Evolutionary conservation across 2,797 vertebrate species (phyloP).

Genomic region (Siniperca scherzeri): DNA sequence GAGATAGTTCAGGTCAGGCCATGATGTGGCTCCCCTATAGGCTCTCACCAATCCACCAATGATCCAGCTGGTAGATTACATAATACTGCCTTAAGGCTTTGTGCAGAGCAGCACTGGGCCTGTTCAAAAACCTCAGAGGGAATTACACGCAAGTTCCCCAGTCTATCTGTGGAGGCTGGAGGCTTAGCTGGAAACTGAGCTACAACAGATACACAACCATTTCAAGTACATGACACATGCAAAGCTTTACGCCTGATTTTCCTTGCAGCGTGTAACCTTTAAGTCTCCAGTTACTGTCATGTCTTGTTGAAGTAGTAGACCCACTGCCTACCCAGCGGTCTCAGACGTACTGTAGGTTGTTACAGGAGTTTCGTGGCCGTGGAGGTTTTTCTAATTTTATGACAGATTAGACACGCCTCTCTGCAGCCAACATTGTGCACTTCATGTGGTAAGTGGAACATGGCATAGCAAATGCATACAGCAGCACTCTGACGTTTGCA

Average conservation of each 20-base stretch:
- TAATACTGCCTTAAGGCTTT: slow-evolving; percentile 74
- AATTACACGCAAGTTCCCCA: slow-evolving; percentile 57
- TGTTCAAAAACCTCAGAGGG: slow-evolving; percentile 69
- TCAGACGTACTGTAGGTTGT: slow-evolving; percentile 41
- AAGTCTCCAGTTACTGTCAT: slow-evolving; percentile 24
- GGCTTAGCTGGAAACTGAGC: slow-evolving; percentile 59
- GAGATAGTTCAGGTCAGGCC: slow-evolving; percentile 51
- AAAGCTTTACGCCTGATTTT: slow-evolving; percentile 28
- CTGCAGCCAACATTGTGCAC: slow-evolving; percentile 65
- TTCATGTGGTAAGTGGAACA: slow-evolving; percentile 54
- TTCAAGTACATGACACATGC: slow-evolving; percentile 46
- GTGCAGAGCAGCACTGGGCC: slow-evolving; percentile 52
- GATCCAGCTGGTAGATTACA: slow-evolving; percentile 82
- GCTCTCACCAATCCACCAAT: slow-evolving; percentile 66
- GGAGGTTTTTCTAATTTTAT: slow-evolving; percentile 64
- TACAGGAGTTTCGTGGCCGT: slow-evolving; percentile 32
- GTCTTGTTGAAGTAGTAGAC: slow-evolving; percentile 29
- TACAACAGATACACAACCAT: slow-evolving; percentile 39
- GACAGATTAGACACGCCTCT: slow-evolving; percentile 69
- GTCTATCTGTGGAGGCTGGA: slow-evolving; percentile 53
- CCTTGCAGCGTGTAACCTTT: slow-evolving; percentile 38
- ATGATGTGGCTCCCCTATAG: slow-evolving; percentile 51
- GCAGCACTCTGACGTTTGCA: slow-evolving; percentile 63
- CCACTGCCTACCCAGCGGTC: slow-evolving; percentile 41
- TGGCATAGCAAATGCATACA: slow-evolving; percentile 42